Percentiles rank a stretch among this genome's conserved stretches.
Evolutionary conservation across 2,888 invertebrate species (phyloP).

Genomic region (Apodemia duryi): DNA sequence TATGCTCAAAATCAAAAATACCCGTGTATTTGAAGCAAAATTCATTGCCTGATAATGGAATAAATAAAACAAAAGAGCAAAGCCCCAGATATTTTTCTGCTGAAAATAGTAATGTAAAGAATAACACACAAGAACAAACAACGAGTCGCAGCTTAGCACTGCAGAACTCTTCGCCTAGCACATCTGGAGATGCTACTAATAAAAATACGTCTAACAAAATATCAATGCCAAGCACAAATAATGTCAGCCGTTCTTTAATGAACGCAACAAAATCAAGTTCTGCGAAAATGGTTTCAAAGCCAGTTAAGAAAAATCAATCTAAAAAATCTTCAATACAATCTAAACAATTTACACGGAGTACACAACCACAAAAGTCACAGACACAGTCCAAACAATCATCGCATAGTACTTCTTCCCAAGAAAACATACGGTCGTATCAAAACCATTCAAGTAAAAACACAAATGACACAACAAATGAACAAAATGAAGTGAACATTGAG

Average conservation of each 20-base stretch:
- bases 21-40: constrained; percentile 49
- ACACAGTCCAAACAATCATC: constrained; percentile 20
- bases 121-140: background rate
- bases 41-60: constrained; percentile 11
- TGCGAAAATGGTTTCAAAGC: constrained; percentile 72
- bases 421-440: background rate
- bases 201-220: constrained; percentile 16
- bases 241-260: constrained; percentile 59
- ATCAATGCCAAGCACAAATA: constrained; percentile 36
- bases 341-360: background rate
- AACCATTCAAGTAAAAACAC: background rate
- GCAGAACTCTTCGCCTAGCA: background rate
- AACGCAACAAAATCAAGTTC: constrained; percentile 80
- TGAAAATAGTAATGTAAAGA: background rate
- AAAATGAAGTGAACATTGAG: constrained; percentile 1
- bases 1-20: constrained; percentile 51
- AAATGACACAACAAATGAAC: background rate
- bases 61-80: background rate
- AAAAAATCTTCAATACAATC: background rate
- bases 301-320: constrained; percentile 39
- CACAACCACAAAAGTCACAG: constrained; percentile 4
- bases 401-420: background rate
- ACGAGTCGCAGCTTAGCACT: background rate
- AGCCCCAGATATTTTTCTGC: background rate
- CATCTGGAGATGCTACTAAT: background rate